Evolutionary conservation across 1,140 invertebrate species (phyloP).

Genomic region (Lutraria rhynchaena): DNA sequence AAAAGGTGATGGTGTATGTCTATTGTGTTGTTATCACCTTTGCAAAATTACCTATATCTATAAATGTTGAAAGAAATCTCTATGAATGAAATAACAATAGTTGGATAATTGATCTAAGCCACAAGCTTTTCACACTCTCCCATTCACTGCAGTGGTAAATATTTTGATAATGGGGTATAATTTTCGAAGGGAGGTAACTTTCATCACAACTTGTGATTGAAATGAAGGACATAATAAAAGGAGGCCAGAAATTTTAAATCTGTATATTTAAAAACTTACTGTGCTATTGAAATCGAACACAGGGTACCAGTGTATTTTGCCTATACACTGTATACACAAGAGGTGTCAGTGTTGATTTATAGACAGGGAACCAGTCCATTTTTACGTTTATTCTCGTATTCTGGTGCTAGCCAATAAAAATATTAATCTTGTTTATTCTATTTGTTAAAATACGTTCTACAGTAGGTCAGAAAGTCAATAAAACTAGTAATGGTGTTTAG

Average conservation of each 20-base stretch:
- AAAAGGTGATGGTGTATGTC: slow-evolving; percentile 17
- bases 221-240: no score
- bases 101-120: background rate
- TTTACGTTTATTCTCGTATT: background rate
- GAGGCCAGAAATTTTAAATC: no score
- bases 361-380: no score
- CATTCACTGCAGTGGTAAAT: slow-evolving; percentile 22
- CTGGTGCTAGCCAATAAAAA: slow-evolving; percentile 13
- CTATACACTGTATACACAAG: no score
- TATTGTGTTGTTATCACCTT: slow-evolving; percentile 22
- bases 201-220: no score
- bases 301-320: no score
- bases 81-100: slow-evolving; percentile 18
- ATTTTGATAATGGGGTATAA: slow-evolving; percentile 7
- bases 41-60: background rate
- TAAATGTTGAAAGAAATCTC: slow-evolving; percentile 27
- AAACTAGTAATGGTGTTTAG: slow-evolving; percentile 32
- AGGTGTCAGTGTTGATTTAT: slow-evolving; percentile 45
- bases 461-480: slow-evolving; percentile 9
- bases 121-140: slow-evolving; percentile 28
- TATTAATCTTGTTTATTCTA: slow-evolving; percentile 15
- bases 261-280: no score
- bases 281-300: no score
- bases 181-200: slow-evolving; percentile 23
- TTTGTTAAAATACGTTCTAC: slow-evolving; percentile 6